Base-by-base conservation (phyloP, 1,140 invertebrate species). In the Neodiprion pinetum region DNA sequence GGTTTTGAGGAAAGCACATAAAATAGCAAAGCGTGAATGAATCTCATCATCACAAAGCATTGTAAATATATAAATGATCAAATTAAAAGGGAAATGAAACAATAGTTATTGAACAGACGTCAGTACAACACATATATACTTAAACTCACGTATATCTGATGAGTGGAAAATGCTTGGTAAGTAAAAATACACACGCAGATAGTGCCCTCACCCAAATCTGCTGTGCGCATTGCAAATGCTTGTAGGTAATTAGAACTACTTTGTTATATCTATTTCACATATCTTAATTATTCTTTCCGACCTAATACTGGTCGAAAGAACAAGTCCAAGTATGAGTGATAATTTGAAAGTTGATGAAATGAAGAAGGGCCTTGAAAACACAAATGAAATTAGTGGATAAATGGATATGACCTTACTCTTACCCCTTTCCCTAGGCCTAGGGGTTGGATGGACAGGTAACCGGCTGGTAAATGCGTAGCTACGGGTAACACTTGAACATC, bases 381-480 rank as follows among this genome's bases (percentile, higher is more conserved):
- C 50, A 72, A 67, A 50, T 68, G n/a, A 11, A 21, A 75, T 72
- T 74, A 75, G 49, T 65, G 47, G 4, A 17, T 47, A 48, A 80
- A 68, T 23, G 21, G 67, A 71, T 61, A 74, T 61, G 23, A 78
- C 76, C 75, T 78, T 81, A 81, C 71, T 78, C 92, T 92, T 92
- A 96, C 95, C 84, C 96, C 96, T 92, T 94, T 96, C 71, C 96
- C 96, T 72, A 97, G 90, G 53, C 96, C 96, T 74, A 98, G 90
- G 11, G 96, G 94, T 84, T 98, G 95, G 83, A 97, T 94, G 1
- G 95, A 92, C 47, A 98, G 90, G 89, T 98, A 98, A 53, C 95
- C 95, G 12, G 94, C 88, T 9, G 97, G 96, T 76, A 98, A 90
- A 81, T 95, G 92, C 21, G 94, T 92, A 12, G 97, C 95, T 48